Percentiles rank a stretch among this genome's conserved stretches.
Evolutionary conservation across 2,888 invertebrate species (phyloP).

Genomic region (Noctua fimbriata): DNA sequence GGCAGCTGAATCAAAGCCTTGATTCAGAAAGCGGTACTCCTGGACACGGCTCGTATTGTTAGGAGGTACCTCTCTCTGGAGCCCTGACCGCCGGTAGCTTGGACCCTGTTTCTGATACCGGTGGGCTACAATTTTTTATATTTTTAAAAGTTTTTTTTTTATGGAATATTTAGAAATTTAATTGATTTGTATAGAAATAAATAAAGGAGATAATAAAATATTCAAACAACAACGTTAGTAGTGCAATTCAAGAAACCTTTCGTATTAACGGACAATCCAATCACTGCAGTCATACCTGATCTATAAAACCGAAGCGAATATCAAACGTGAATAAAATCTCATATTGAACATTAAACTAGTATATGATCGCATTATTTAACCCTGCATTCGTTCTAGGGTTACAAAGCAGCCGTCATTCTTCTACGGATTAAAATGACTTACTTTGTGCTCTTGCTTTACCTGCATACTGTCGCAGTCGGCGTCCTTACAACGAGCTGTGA

Average conservation of each 20-base stretch:
- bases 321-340: constrained; percentile 48
- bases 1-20: too few relatives aligned
- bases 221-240: neutral
- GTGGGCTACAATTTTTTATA: too few relatives aligned
- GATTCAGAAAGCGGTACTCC: too few relatives aligned
- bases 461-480: constrained; percentile 68
- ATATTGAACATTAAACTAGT: constrained; percentile 68
- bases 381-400: constrained; percentile 73
- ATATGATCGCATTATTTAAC: constrained; percentile 74
- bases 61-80: too few relatives aligned
- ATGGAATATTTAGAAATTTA: too few relatives aligned
- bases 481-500: constrained; percentile 53
- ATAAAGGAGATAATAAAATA: too few relatives aligned
- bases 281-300: constrained; percentile 51
- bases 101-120: too few relatives aligned
- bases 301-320: constrained; percentile 54
- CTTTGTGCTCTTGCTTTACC: constrained; percentile 78
- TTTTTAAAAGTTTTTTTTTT: too few relatives aligned
- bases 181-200: too few relatives aligned
- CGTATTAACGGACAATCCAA: constrained; percentile 27
- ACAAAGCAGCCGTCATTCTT: constrained; percentile 81
- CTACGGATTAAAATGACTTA: constrained; percentile 83
- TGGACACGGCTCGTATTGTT: too few relatives aligned
- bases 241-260: neutral
- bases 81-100: too few relatives aligned